Conservation (phyloP, 2,113 vertebrate species). For the Lathamus discolor region DNA sequence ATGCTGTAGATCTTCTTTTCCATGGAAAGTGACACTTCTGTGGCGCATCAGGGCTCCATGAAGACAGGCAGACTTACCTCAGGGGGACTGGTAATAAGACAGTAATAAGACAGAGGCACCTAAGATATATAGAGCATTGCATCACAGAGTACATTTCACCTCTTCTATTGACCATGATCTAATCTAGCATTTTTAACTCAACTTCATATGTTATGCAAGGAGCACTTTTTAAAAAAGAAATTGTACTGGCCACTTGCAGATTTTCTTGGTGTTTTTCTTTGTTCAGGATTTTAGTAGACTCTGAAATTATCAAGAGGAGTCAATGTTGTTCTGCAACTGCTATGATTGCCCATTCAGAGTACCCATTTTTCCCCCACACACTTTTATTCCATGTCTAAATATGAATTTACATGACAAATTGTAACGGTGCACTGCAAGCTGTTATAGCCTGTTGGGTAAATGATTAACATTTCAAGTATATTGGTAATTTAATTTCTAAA, state of each 20-base stretch:
- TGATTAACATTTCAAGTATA: constrained; percentile 66
- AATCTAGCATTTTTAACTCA: background rate
- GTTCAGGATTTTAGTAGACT: background rate
- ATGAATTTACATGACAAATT: constrained; percentile 49
- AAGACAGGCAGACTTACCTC: background rate
- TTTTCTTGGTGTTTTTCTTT: background rate
- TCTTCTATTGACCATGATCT: background rate
- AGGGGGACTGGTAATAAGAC: background rate
- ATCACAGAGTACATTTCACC: background rate
- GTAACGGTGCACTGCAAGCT: constrained; percentile 11
- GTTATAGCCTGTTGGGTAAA: constrained; percentile 49
- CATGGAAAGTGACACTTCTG: background rate
- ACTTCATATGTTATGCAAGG: background rate
- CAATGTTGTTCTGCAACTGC: background rate
- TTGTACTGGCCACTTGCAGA: background rate
- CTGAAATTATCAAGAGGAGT: background rate
- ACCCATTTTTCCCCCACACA: background rate
- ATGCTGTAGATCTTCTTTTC: background rate
- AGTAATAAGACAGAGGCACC: background rate
- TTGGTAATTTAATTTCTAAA: constrained; percentile 66
- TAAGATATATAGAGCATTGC: background rate
- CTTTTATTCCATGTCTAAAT: constrained; percentile 3
- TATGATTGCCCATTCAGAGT: background rate
- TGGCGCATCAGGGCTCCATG: background rate
- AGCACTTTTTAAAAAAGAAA: background rate